A percentile compares a stretch with the other conserved stretches of the same genome.
Conservation (phyloP, 53 echinoderm and acorn worm species). For the Antedon mediterranea region DNA sequence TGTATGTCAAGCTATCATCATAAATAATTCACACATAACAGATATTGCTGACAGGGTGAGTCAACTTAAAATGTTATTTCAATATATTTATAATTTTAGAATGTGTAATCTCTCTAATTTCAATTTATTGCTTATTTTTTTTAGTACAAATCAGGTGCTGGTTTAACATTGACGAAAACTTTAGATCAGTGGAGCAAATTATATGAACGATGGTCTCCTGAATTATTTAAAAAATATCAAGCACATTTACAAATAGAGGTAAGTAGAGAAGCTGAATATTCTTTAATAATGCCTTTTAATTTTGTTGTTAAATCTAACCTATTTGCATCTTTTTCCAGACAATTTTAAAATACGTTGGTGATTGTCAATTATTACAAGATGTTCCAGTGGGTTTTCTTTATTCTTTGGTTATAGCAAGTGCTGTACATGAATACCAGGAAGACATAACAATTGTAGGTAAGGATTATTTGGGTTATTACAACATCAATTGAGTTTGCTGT, state of each 20-base stretch:
- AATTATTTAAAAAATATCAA: neutral
- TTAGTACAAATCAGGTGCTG: conserved; percentile 51
- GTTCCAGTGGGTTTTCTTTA: neutral
- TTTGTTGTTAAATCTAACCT: no score
- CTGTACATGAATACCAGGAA: neutral
- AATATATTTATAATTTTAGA: no score
- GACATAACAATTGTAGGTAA: neutral
- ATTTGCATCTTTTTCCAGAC: neutral
- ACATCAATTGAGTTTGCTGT: no score
- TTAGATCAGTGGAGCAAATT: conserved; percentile 32
- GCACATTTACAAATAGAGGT: neutral
- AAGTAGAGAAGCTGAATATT: neutral
- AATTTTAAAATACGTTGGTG: neutral
- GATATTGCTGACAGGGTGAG: conserved; percentile 26
- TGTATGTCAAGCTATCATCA: conserved; percentile 51
- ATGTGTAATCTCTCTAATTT: no score
- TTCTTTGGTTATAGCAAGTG: neutral
- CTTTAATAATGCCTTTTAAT: no score
- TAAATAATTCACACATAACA: conserved; percentile 28
- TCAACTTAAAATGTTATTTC: neutral
- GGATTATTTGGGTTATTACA: neutral
- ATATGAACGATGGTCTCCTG: neutral
- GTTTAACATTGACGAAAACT: conserved; percentile 39
- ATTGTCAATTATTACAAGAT: neutral
- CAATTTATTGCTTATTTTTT: neutral